These are phyloP conservation scores for honey bee (Apis mellifera) DNA, from an alignment of 1,140 invertebrate species.

Conservation along the genomic window DNA sequence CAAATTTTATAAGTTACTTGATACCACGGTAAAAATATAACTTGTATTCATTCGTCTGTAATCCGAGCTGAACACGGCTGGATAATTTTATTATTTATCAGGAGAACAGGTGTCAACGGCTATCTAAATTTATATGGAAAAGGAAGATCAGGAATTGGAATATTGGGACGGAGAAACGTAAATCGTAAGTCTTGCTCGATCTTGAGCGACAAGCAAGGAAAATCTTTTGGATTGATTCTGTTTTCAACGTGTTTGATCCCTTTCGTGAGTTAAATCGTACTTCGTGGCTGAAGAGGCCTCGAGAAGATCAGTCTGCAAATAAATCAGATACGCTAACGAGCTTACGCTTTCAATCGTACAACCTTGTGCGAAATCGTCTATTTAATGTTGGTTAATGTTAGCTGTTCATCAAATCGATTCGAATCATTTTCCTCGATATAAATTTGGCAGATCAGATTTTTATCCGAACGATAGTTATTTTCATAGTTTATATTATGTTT, in stretches of 20 bases:
- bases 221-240: not conserved
- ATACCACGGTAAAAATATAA: too few relatives aligned
- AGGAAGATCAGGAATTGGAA: not conserved
- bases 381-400: not conserved
- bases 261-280: conserved; percentile 1
- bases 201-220: conserved; percentile 18
- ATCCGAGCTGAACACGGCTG: not conserved
- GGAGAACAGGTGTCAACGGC: not conserved
- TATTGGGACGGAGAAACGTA: not conserved
- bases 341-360: not conserved
- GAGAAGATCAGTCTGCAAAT: conserved; percentile 30
- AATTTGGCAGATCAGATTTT: not conserved
- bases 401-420: not conserved
- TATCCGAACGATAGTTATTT: not conserved
- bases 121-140: conserved; percentile 11
- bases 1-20: too few relatives aligned
- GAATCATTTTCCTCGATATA: not conserved
- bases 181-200: conserved; percentile 4
- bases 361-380: not conserved
- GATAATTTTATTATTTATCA: not conserved
- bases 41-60: not conserved
- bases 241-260: conserved; percentile 18
- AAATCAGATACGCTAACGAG: conserved; percentile 43
- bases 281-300: conserved; percentile 18
- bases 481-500: not conserved